These are phyloP conservation scores for Xanthia togata DNA, from an alignment of 2,888 invertebrate species.

Conservation along the genomic window DNA sequence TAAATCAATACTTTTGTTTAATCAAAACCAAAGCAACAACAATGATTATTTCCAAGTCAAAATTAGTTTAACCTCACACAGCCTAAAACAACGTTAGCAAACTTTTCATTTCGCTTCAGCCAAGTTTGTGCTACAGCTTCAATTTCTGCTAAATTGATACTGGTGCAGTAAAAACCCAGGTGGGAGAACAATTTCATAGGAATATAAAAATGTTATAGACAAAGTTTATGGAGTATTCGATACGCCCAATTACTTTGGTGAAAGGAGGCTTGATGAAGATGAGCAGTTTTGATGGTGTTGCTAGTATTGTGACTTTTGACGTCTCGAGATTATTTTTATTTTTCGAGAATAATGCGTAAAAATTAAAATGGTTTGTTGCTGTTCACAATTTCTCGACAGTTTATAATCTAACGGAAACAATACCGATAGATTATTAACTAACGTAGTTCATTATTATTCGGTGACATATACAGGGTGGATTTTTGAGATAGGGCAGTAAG, in stretches of 20 bases:
- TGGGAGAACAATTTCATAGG: conserved; percentile 35
- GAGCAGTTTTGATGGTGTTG: background rate
- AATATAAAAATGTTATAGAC: conserved; percentile 53
- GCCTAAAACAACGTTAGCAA: conserved; percentile 21
- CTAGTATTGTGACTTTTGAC: background rate
- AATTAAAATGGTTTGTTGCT: too few relatives aligned
- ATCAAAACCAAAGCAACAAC: conserved; percentile 5
- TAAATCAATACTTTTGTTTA: background rate
- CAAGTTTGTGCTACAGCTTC: conserved; percentile 43
- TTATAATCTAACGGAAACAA: too few relatives aligned
- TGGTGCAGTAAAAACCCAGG: conserved; percentile 57
- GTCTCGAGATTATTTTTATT: too few relatives aligned
- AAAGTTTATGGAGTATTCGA: conserved; percentile 36
- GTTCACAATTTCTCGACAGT: too few relatives aligned
- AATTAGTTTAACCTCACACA: conserved; percentile 31
- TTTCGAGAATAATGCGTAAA: too few relatives aligned
- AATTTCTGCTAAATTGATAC: conserved; percentile 59
- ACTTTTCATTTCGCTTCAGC: conserved; percentile 41
- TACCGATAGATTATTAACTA: too few relatives aligned
- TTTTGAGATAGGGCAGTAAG: too few relatives aligned
- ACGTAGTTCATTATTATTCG: too few relatives aligned
- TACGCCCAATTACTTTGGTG: conserved; percentile 33
- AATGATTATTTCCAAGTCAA: conserved; percentile 37
- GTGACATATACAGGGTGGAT: too few relatives aligned
- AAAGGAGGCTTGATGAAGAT: background rate